Percentiles rank a stretch among this genome's conserved stretches.
Conservation (phyloP, 2,888 invertebrate genomes). For the Platycheirus albimanus region DNA sequence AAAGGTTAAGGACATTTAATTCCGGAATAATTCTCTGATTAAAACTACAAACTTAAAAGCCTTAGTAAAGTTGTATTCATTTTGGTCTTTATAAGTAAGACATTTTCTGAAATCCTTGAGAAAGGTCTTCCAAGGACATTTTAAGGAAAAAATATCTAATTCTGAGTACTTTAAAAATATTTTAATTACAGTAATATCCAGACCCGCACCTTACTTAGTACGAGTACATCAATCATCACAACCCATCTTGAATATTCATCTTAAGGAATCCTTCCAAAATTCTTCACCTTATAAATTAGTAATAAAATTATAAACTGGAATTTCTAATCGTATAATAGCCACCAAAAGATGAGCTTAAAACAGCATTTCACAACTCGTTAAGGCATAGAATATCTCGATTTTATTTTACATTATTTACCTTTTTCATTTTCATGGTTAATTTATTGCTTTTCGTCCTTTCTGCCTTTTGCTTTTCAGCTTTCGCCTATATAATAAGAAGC, state of each 20-base stretch:
- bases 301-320: constrained; percentile 8
- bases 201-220: neutral
- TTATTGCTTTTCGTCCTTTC: constrained; percentile 18
- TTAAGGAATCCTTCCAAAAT: neutral
- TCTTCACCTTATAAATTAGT: neutral
- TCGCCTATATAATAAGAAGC: too few species aligned
- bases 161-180: neutral
- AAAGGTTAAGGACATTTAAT: too few species aligned
- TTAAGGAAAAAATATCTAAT: neutral
- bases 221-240: neutral
- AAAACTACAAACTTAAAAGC: too few species aligned
- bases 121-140: neutral
- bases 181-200: too few species aligned
- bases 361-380: constrained; percentile 32
- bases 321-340: neutral
- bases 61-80: too few species aligned
- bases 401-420: constrained; percentile 17
- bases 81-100: too few species aligned
- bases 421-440: constrained; percentile 5
- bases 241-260: neutral
- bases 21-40: too few species aligned
- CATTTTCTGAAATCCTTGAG: too few species aligned
- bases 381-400: neutral
- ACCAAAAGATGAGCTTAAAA: constrained; percentile 17
- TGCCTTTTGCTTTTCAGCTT: too few species aligned